phyloP scores from a whole-genome alignment of 1,140 invertebrate genomes.

The Camponotus pennsylvanicus region DNA sequence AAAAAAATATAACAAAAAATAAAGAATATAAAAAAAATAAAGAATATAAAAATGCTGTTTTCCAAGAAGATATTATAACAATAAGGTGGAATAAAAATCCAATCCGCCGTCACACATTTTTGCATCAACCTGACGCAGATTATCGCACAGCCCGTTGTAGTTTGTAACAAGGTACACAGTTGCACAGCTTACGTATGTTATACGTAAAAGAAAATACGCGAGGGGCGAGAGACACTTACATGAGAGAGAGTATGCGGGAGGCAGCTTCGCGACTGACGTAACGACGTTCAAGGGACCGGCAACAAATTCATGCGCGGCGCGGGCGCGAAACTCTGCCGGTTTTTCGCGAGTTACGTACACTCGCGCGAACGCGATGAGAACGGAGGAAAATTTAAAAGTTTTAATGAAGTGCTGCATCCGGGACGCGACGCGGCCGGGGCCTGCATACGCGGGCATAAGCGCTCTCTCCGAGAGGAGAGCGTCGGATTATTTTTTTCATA shows the following conservation, averaged over 20 bases:
- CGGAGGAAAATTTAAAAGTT: constrained; percentile 73
- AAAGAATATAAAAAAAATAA: too few species aligned
- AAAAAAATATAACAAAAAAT: too few species aligned
- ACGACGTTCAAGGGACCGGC: constrained; percentile 73
- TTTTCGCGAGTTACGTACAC: constrained; percentile 54
- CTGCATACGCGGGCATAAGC: constrained; percentile 31
- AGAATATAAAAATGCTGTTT: background rate
- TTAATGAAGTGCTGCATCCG: constrained; percentile 72
- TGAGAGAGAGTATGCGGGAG: constrained; percentile 32
- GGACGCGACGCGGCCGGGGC: background rate
- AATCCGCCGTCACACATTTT: background rate
- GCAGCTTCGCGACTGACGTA: constrained; percentile 49
- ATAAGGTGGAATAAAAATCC: background rate
- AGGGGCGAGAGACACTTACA: constrained; percentile 39
- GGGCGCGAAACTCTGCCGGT: constrained; percentile 59
- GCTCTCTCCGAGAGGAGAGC: constrained; percentile 21
- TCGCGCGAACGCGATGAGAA: constrained; percentile 48
- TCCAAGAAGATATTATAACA: background rate
- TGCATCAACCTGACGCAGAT: background rate
- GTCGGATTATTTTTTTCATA: constrained; percentile 39
- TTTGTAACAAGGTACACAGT: background rate
- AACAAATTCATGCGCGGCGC: constrained; percentile 63
- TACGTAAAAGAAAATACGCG: constrained; percentile 23
- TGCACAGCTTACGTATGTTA: background rate
- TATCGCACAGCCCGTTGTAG: background rate